A percentile compares a stretch with the other conserved stretches of the same genome.
These are phyloP conservation scores for Brachionichthys hirsutus DNA, from an alignment of 2,113 vertebrate genomes.

Conservation along the genomic window DNA sequence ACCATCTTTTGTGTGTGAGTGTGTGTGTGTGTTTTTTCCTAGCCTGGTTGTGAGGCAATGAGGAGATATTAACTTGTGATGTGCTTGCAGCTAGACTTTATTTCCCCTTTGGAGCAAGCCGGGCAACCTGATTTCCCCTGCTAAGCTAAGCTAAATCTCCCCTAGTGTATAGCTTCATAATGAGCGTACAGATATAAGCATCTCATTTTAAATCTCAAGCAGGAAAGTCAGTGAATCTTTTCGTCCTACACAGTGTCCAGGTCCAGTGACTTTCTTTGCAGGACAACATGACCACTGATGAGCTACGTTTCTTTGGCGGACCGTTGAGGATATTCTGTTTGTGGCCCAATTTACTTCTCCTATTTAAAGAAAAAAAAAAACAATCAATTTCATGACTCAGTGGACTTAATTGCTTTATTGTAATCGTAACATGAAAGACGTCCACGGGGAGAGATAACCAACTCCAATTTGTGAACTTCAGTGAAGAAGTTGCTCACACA, in stretches of 20 bases:
- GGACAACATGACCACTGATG: too few relatives aligned
- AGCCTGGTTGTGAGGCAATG: too few relatives aligned
- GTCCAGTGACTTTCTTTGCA: too few relatives aligned
- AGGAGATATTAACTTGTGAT: too few relatives aligned
- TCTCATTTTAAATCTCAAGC: too few relatives aligned
- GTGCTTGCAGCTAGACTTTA: too few relatives aligned
- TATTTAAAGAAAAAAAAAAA: constrained; percentile 56
- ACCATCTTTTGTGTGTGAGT: too few relatives aligned
- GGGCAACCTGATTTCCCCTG: too few relatives aligned
- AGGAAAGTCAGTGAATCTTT: constrained; percentile 14
- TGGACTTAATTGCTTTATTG: constrained; percentile 64
- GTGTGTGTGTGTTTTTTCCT: too few relatives aligned
- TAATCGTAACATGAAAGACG: constrained; percentile 64
- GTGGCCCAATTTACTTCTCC: constrained; percentile 30
- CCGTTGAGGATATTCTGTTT: constrained; percentile 44
- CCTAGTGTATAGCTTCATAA: not conserved
- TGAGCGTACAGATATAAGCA: not conserved
- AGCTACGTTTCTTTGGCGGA: constrained; percentile 18
- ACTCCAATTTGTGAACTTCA: constrained; percentile 49
- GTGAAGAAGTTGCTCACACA: constrained; percentile 31
- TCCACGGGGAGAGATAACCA: constrained; percentile 58
- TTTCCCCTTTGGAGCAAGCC: too few relatives aligned
- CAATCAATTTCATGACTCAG: constrained; percentile 71
- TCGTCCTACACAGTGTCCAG: too few relatives aligned
- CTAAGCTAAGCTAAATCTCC: too few relatives aligned